Evolutionary conservation across 2,797 vertebrate species (phyloP).

Genomic region (Helicolenus hilgendorfi): DNA sequence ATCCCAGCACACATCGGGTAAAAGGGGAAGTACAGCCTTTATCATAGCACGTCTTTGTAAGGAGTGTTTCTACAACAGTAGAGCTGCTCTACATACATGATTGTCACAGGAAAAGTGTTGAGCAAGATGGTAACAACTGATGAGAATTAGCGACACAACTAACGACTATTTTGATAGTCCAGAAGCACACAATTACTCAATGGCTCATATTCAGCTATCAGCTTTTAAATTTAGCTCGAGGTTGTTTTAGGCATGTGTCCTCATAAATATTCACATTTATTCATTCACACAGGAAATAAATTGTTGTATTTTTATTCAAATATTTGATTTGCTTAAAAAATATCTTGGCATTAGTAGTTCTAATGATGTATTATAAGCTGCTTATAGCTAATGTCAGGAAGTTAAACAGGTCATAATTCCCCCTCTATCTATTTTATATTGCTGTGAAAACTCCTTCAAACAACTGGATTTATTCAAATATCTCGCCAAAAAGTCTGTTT

Average conservation of each 20-base stretch:
- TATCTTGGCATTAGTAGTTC: background rate
- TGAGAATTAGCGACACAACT: background rate
- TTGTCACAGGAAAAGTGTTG: conserved; percentile 1
- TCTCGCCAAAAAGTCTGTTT: background rate
- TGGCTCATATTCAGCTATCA: too few species aligned
- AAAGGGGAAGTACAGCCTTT: background rate
- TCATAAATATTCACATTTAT: too few species aligned
- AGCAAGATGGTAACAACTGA: conserved; percentile 10
- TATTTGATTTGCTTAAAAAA: background rate
- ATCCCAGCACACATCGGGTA: background rate
- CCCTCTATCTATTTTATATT: too few species aligned
- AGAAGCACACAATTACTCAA: too few species aligned
- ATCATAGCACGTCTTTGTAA: background rate
- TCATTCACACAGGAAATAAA: background rate
- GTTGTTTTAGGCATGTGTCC: too few species aligned
- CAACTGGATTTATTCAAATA: too few species aligned
- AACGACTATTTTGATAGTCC: background rate
- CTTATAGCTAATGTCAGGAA: too few species aligned
- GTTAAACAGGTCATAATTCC: too few species aligned
- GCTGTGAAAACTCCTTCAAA: too few species aligned
- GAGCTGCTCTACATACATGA: background rate
- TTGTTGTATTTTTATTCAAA: background rate
- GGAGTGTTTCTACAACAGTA: background rate
- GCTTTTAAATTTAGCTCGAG: too few species aligned
- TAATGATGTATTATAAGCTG: background rate